phyloP scores from a whole-genome alignment of 2,797 vertebrate species.

The Pagetopsis macropterus region DNA sequence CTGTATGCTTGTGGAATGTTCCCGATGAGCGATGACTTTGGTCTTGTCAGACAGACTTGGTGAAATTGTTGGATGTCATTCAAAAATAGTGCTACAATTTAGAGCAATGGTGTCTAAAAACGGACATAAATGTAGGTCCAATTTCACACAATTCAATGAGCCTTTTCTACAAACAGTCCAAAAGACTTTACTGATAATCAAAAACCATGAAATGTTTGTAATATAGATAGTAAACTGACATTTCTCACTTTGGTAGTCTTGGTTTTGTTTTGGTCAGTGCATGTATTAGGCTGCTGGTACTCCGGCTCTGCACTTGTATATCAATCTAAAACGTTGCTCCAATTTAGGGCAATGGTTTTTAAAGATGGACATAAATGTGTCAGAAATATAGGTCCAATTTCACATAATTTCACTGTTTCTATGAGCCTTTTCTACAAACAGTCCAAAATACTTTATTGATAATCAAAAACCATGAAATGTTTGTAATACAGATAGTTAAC shows the following conservation, averaged over 20 bases:
- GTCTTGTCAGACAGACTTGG: background rate
- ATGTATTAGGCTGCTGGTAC: constrained; percentile 25
- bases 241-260: constrained; percentile 1
- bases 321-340: background rate
- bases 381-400: too few species aligned
- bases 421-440: too few species aligned
- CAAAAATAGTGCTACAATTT: constrained; percentile 6
- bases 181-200: background rate
- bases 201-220: background rate
- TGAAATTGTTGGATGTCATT: background rate
- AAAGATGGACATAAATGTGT: too few species aligned
- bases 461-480: too few species aligned
- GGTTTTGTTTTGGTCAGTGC: constrained; percentile 5
- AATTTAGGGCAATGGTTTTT: too few species aligned
- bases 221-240: background rate
- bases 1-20: background rate
- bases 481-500: too few species aligned
- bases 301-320: constrained; percentile 22
- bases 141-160: background rate
- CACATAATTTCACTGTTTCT: too few species aligned
- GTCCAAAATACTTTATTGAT: too few species aligned
- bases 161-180: background rate
- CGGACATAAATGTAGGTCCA: background rate
- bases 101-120: background rate
- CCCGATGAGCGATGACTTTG: background rate